Evolutionary conservation across 2,888 invertebrate species (phyloP).

Genomic region (Hofmannophila pseudospretella): DNA sequence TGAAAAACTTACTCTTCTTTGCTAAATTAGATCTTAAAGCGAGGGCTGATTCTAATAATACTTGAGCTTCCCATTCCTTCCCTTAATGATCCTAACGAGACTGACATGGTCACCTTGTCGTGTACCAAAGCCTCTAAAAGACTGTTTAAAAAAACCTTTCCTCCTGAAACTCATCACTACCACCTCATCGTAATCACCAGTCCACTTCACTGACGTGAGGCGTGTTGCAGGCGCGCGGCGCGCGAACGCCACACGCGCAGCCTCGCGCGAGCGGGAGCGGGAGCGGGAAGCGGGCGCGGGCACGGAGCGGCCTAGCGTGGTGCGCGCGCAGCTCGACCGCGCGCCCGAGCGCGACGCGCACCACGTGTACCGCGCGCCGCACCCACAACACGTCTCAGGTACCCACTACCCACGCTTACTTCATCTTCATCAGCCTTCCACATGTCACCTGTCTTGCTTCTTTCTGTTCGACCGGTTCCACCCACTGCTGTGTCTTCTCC

Average conservation of each 20-base stretch:
- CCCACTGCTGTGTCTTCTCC: too few relatives aligned
- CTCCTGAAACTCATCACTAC: background rate
- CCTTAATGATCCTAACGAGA: too few relatives aligned
- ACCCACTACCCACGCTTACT: background rate
- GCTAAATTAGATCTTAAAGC: too few relatives aligned
- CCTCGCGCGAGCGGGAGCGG: conserved; percentile 25
- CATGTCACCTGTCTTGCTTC: too few relatives aligned
- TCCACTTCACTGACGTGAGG: conserved; percentile 20
- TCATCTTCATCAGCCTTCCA: too few relatives aligned
- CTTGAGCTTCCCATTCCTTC: too few relatives aligned
- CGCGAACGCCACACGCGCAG: conserved; percentile 33
- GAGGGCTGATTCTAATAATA: too few relatives aligned
- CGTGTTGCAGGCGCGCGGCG: conserved; percentile 46
- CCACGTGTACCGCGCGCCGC: conserved; percentile 46
- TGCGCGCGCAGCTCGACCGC: conserved; percentile 71
- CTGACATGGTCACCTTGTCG: too few relatives aligned
- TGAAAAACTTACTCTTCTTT: too few relatives aligned
- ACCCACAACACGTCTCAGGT: conserved; percentile 24
- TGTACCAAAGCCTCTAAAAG: too few relatives aligned
- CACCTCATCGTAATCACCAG: background rate
- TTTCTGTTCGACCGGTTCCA: too few relatives aligned
- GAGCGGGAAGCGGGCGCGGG: conserved; percentile 22
- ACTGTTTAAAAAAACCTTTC: too few relatives aligned
- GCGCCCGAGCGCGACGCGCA: conserved; percentile 56
- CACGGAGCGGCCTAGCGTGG: conserved; percentile 69